Evolutionary conservation across 2,797 vertebrate species (phyloP).

Genomic region (Neomorphus geoffroyi): DNA sequence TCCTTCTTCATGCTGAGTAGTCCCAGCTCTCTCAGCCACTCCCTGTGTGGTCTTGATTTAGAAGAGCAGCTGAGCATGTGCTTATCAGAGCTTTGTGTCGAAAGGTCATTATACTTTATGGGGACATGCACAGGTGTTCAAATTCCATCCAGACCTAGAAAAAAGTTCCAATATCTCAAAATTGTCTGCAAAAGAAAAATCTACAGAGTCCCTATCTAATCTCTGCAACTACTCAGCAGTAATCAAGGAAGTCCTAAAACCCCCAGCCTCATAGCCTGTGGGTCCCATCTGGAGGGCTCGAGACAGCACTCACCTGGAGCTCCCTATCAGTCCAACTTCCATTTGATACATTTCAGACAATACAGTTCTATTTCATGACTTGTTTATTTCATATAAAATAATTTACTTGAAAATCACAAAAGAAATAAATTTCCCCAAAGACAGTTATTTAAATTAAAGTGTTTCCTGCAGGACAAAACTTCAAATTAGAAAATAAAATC

Average conservation of each 20-base stretch:
- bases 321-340: background rate
- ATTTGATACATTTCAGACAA: background rate
- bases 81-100: background rate
- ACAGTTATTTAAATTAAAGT: slow-evolving; percentile 52
- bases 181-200: background rate
- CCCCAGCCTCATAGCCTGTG: background rate
- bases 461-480: slow-evolving; percentile 60
- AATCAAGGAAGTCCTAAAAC: background rate
- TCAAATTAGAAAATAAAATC: slow-evolving; percentile 59
- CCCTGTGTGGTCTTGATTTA: background rate
- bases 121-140: background rate
- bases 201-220: background rate
- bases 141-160: background rate
- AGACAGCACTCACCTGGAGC: background rate
- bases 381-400: slow-evolving; percentile 4
- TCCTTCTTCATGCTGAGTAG: background rate
- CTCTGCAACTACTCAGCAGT: background rate
- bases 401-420: slow-evolving; percentile 24
- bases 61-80: background rate
- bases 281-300: background rate
- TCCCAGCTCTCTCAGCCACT: background rate
- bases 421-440: slow-evolving; percentile 15
- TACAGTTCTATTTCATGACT: background rate
- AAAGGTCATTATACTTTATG: background rate
- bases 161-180: background rate